These are phyloP conservation scores for Tholera decimalis DNA, from an alignment of 2,888 invertebrate genomes.

Conservation along the genomic window DNA sequence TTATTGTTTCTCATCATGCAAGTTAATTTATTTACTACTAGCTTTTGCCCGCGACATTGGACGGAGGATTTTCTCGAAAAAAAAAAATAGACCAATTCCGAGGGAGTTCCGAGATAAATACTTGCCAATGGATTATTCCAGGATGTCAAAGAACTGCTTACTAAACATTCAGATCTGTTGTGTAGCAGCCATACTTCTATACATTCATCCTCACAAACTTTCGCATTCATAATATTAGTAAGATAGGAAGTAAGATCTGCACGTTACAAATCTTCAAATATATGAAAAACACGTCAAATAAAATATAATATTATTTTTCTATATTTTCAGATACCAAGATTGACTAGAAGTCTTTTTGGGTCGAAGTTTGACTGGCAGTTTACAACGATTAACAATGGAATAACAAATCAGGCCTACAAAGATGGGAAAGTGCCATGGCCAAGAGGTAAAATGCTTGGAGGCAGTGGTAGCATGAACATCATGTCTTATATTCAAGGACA, in stretches of 20 bases:
- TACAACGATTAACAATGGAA: constrained; percentile 47
- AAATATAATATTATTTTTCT: background rate
- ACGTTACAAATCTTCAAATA: background rate
- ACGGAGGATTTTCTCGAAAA: no score
- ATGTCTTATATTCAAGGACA: constrained; percentile 89
- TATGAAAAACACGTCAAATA: background rate
- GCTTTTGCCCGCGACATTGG: no score
- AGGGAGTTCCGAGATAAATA: no score
- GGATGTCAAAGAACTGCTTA: no score
- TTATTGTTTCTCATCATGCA: background rate
- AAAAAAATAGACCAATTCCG: no score
- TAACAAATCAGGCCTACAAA: constrained; percentile 46
- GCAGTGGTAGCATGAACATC: constrained; percentile 88
- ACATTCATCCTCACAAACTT: no score
- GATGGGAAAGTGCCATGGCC: constrained; percentile 82
- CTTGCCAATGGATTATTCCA: no score
- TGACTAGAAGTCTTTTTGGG: constrained; percentile 8
- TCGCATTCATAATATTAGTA: no score
- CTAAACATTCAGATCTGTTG: no score
- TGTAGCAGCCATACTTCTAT: no score
- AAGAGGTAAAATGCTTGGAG: constrained; percentile 92
- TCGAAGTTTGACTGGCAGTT: constrained; percentile 55
- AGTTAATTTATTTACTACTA: no score
- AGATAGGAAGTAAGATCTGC: no score
- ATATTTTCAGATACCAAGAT: constrained; percentile 42